Evolutionary conservation across 2,888 invertebrate species (phyloP), one percentile per base, ranked within the genome.

Genomic region (Nudaria mundana): DNA sequence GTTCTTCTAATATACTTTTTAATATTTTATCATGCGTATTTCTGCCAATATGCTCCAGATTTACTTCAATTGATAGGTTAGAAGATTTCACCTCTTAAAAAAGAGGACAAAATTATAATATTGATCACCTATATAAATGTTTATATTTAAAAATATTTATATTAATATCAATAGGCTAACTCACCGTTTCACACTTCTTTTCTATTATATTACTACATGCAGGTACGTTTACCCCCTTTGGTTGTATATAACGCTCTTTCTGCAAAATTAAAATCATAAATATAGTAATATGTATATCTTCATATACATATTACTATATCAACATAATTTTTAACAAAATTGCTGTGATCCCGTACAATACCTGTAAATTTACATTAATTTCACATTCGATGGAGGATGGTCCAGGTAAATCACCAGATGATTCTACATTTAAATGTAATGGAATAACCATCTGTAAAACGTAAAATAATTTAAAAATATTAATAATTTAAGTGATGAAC

Each of bases 251-350:
- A 23, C 23, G n/a, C n/a, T 23, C 23, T 23, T 23, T 8, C 23
- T 23, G 23, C 23, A n/a, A 23, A 23, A 23, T 30, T 24, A 28
- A 14, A 28, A 28, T 28, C 28, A 23, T n/a, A 23, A 23, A n/a
- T 23, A n/a, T 23, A 23, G 23, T 23, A 23, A 23, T 23, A 23
- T n/a, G 16, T 30, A 14, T 16, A 15, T 30, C 2, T 18, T 5
- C n/a, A n/a, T n/a, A n/a, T n/a, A n/a, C n/a, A n/a, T n/a, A n/a
- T n/a, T n/a, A n/a, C n/a, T n/a, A 10, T 3, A 23, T 23, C 3
- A 26, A 26, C 12, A 7, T 3, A 26, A 26, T n/a, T 26, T 11
- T 12, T 26, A 5, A 10, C 3, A 26, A 26, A 26, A 23, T 23
- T 23, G 5, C 23, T 23, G 10, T 8, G 26, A 12, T 12, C 26